Evolutionary conservation across 2,113 vertebrate genomes (phyloP), one percentile per base, ranked within the genome.

Genomic region (Panthera tigris): DNA sequence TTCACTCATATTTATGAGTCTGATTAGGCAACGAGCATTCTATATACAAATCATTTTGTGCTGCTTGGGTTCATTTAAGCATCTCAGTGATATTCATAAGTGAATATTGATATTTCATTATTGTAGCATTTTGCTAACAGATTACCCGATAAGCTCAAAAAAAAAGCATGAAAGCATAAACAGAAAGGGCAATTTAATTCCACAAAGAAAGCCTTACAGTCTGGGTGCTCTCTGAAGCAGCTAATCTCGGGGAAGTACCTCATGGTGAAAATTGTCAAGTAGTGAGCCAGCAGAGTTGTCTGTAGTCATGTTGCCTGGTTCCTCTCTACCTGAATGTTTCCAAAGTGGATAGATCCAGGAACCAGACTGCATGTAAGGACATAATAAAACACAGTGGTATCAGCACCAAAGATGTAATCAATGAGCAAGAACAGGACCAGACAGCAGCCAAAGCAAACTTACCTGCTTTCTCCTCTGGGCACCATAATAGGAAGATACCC

Each of bases 101-200:
- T n/a, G 36, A 98, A 97, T 88, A 80, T 21, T 97, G 96, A 96
- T 95, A 94, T 98, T 98, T 98, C 93, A 98, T 52, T 98, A 97
- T 94, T 96, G 66, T 3, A 90, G 65, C 81, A 95, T 55, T 97
- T 98, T 96, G 31, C 76, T 94, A 95, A 71, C 1, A 61, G 45
- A 78, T 78, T 94, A 96, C n/a, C 45, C 41, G 65, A 89, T 78
- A 66, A 85, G 18, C 10, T 61, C 19, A 65, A 11, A 95, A 36
- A 41, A 61, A 48, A 87, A 39, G 6, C 31, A 79, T 39, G 82
- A 39, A 25, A 48, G 0, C 18, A 4, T 87, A 61, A 57, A n/a
- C 89, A 94, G 25, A 94, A 25, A 95, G 2, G 25, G 19, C 15
- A 82, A 68, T 86, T 73, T 65, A 95, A 85, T 94, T 96, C 96